Percentiles rank a stretch among this genome's conserved stretches.
These are phyloP conservation scores for Zaprionus lachaisei DNA, from an alignment of 1,140 invertebrate genomes.

Conservation along the genomic window DNA sequence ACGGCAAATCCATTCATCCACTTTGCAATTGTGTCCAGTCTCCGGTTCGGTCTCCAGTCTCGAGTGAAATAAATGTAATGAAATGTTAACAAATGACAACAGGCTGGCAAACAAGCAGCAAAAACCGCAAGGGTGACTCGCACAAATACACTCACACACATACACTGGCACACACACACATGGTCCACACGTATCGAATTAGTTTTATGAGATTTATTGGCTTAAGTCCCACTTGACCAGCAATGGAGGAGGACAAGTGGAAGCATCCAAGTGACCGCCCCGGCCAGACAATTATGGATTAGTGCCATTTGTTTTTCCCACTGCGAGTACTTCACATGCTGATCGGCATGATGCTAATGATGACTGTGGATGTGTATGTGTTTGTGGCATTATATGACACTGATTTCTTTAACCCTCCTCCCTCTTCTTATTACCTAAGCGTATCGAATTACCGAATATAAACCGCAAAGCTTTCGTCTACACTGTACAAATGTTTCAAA, in stretches of 20 bases:
- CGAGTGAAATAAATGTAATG: slow-evolving; percentile 80
- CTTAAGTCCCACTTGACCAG: slow-evolving; percentile 81
- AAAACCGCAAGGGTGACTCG: slow-evolving; percentile 72
- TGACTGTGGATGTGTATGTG: slow-evolving; percentile 29
- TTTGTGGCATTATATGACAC: slow-evolving; percentile 66
- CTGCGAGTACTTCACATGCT: slow-evolving; percentile 38
- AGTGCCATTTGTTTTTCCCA: slow-evolving; percentile 76
- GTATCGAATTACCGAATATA: slow-evolving; percentile 61
- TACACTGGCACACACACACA: slow-evolving; percentile 1
- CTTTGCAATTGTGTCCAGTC: slow-evolving; percentile 79
- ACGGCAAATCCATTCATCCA: slow-evolving; percentile 79
- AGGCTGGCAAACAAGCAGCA: slow-evolving; percentile 76
- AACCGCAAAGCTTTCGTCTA: slow-evolving; percentile 9
- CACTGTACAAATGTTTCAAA: neutral
- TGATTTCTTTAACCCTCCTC: slow-evolving; percentile 52
- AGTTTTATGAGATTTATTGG: slow-evolving; percentile 84
- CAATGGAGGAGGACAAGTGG: neutral
- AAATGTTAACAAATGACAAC: slow-evolving; percentile 84
- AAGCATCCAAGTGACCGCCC: slow-evolving; percentile 28
- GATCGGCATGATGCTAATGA: slow-evolving; percentile 49
- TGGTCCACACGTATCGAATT: slow-evolving; percentile 68
- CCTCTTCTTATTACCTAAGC: slow-evolving; percentile 59
- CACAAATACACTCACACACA: slow-evolving; percentile 10
- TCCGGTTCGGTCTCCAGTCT: slow-evolving; percentile 53
- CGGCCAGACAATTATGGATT: slow-evolving; percentile 80